Evolutionary conservation across 1,140 invertebrate genomes (phyloP), one percentile per base, ranked within the genome.

Genomic region (Drosophila seguyi): DNA sequence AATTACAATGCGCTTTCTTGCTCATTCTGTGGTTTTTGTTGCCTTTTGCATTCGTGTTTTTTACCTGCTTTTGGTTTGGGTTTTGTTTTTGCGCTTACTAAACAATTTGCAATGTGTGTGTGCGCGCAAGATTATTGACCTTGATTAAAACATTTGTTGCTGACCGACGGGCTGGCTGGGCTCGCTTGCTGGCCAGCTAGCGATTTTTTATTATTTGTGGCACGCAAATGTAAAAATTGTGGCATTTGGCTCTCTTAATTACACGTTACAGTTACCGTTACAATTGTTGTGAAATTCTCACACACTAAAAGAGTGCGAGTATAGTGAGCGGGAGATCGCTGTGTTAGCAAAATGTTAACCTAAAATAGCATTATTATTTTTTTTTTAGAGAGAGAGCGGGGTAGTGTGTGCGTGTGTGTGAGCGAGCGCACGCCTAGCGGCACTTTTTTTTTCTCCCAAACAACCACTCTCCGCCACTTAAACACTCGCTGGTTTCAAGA

Each of bases 371-470:
- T 77, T 76, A 18, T 75, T 59, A 16, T 68, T 72, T 71, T 68
- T 69, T 41, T 68, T 57, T 60, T 63, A 62, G 48, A n/a, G 71
- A 61, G 34, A 48, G 47, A 58, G 55, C 68, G 47, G 42, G 36
- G 25, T n/a, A 56, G 53, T 22, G 41, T 61, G 44, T 45, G 42
- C 55, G 66, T 60, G 65, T 34, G 78, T 44, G 57, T 58, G 79
- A 77, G 65, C 66, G 71, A 84, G 67, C 60, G 83, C 84, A 83
- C 66, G 75, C 63, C 69, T 88, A 85, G 85, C 85, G 85, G 85
- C 85, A 90, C 86, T 88, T 86, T 86, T n/a, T n/a, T 87, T 88
- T 67, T 67, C 59, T 65, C 58, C 47, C 69, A 90, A 88, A 90
- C 84, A 88, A 90, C 65, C 53, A 65, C 72, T 77, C 73, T 45